These are phyloP conservation scores for Semicossyphus pulcher DNA, from an alignment of 2,113 vertebrate species.

Conservation along the genomic window DNA sequence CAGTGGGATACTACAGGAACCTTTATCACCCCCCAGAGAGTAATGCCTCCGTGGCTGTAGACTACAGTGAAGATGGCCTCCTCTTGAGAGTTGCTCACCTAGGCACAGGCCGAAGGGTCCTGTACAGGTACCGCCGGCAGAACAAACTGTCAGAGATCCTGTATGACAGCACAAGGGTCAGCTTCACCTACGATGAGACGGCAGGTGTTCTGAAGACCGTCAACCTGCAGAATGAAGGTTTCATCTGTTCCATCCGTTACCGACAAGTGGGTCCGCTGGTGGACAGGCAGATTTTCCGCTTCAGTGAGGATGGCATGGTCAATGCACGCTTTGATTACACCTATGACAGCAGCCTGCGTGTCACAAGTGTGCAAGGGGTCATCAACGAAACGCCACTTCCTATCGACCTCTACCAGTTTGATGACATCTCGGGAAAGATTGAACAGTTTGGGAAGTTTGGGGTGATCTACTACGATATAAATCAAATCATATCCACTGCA, in stretches of 20 bases:
- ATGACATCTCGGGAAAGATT: conserved; percentile 98
- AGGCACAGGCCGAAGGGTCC: conserved; percentile 92
- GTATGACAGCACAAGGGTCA: conserved; percentile 96
- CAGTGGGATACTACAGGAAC: conserved; percentile 97
- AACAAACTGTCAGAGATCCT: conserved; percentile 95
- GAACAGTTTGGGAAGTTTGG: conserved; percentile 99
- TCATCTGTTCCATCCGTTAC: conserved; percentile 98
- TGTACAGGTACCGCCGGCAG: conserved; percentile 95
- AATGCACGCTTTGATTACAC: conserved; percentile 98
- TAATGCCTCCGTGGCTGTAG: conserved; percentile 95
- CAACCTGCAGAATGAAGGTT: conserved; percentile 97
- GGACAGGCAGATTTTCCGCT: conserved; percentile 98
- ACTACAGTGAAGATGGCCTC: conserved; percentile 97
- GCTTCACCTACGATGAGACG: conserved; percentile 97
- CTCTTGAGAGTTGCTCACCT: conserved; percentile 92
- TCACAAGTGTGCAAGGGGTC: conserved; percentile 98
- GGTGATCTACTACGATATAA: conserved; percentile 98
- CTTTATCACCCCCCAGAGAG: conserved; percentile 98
- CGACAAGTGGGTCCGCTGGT: conserved; percentile 95
- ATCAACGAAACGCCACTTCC: conserved; percentile 97
- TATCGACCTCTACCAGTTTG: conserved; percentile 98
- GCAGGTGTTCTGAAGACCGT: conserved; percentile 97
- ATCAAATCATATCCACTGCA: conserved; percentile 98
- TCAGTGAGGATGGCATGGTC: conserved; percentile 98
- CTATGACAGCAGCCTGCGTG: conserved; percentile 96